Percentiles rank a stretch among this genome's conserved stretches.
phyloP scores from a whole-genome alignment of 2,113 vertebrate species.

The Cavia porcellus region DNA sequence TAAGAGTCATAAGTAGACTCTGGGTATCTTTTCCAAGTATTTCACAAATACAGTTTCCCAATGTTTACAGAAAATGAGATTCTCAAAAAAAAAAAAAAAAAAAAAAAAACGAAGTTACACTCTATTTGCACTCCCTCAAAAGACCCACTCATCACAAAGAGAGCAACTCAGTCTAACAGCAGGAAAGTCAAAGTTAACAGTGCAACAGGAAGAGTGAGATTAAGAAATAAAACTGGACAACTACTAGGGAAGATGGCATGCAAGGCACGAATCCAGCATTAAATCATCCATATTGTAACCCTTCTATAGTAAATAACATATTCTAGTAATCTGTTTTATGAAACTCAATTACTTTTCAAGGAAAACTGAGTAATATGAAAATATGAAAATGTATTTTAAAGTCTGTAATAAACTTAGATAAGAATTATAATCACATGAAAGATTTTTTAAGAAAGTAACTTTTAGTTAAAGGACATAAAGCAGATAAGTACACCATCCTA shows the following conservation, averaged over 20 bases:
- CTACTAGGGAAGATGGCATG: background rate
- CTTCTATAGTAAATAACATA: background rate
- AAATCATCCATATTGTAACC: background rate
- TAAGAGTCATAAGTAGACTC: background rate
- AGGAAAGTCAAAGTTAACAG: background rate
- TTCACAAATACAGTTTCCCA: background rate
- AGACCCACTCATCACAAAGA: background rate
- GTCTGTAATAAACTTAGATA: background rate
- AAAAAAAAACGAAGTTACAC: background rate
- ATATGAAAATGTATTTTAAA: background rate
- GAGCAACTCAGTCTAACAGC: background rate
- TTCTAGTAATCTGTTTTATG: background rate
- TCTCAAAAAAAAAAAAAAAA: background rate
- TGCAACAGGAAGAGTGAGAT: background rate
- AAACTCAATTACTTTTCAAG: constrained; percentile 4
- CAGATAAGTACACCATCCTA: background rate
- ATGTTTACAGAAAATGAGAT: background rate
- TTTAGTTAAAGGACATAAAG: background rate
- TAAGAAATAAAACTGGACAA: background rate
- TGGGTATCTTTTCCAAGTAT: background rate
- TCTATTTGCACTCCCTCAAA: background rate
- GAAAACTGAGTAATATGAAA: background rate
- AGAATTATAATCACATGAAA: background rate
- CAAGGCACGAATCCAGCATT: too few species aligned
- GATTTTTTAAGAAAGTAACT: background rate